A percentile compares a stretch with the other conserved stretches of the same genome.
Evolutionary conservation across 1,140 invertebrate species (phyloP).

Genomic region (Pogonus chalceus): DNA sequence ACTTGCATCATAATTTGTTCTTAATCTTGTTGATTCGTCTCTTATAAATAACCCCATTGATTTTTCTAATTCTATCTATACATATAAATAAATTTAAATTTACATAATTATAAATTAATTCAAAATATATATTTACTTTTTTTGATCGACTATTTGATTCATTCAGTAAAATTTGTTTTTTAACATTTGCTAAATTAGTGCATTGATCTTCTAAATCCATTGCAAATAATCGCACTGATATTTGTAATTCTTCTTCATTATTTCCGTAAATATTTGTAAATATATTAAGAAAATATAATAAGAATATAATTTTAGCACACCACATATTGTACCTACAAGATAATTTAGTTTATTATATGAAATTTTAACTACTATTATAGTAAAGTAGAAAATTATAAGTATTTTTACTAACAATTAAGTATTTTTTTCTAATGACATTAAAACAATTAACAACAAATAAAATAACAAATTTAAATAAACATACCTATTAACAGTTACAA

Average conservation of each 20-base stretch:
- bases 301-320: neutral
- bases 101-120: neutral
- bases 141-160: constrained; percentile 6
- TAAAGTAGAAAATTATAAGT: too few relatives aligned
- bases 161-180: constrained; percentile 10
- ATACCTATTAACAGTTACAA: too few relatives aligned
- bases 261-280: neutral
- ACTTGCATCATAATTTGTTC: constrained; percentile 15
- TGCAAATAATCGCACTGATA: constrained; percentile 18
- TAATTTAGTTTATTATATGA: too few relatives aligned
- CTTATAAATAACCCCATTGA: constrained; percentile 15
- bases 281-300: too few relatives aligned
- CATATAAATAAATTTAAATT: constrained; percentile 7
- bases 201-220: constrained; percentile 25
- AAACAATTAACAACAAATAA: too few relatives aligned
- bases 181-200: constrained; percentile 15
- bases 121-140: constrained; percentile 10
- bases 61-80: constrained; percentile 19
- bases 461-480: too few relatives aligned
- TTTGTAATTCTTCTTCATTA: neutral
- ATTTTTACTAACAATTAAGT: too few relatives aligned
- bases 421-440: too few relatives aligned
- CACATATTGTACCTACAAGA: neutral
- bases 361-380: too few relatives aligned
- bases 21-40: constrained; percentile 16